Base-by-base conservation (phyloP, 2,888 invertebrate species). In the Melinopterus prodromus region DNA sequence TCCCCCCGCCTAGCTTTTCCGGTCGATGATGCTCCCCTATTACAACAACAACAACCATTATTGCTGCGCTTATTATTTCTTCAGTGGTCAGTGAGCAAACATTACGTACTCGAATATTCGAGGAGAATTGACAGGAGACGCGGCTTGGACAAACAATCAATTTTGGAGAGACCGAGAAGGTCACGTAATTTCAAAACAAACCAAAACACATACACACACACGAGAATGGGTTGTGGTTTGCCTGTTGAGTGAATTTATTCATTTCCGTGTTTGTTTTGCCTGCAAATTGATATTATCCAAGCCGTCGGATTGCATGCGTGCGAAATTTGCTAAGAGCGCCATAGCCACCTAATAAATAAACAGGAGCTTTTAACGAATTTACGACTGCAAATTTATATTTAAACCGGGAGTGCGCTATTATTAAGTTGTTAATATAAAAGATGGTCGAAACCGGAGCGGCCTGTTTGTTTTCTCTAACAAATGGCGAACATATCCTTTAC, bases 291-390 rank as follows among this genome's bases (percentile, higher is more conserved):
- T 53, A 53, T 53, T 53, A 53, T 53, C 9, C 9, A 53, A 53
- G 7, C 53, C 53, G 53, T 53, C 9, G 53, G 7, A 9, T 53
- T 53, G 53, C 53, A 53, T 53, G 53, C 12, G 53, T 53, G 12
- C 12, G 12, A 12, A 53, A 53, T 53, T 12, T 53, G 53, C 12
- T 53, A 12, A 53, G 53, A 53, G 53, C 53, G 53, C 53, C 53
- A 53, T 53, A 53, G 53, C 53, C 53, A 53, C 53, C 53, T 53
- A 53, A 53, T 53, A 53, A 53, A 53, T 53, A 53, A 53, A 53
- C 53, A 53, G 12, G 7, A 12, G 53, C 53, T 7, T 53, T 53
- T 53, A 53, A 53, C 53, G 53, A 53, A 53, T 53, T 53, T 53
- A 53, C 53, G 53, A 53, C 53, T 53, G 53, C 53, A 53, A 53